Evolutionary conservation across 2,888 invertebrate genomes (phyloP).

Genomic region (Coelogynopora nodosa): DNA sequence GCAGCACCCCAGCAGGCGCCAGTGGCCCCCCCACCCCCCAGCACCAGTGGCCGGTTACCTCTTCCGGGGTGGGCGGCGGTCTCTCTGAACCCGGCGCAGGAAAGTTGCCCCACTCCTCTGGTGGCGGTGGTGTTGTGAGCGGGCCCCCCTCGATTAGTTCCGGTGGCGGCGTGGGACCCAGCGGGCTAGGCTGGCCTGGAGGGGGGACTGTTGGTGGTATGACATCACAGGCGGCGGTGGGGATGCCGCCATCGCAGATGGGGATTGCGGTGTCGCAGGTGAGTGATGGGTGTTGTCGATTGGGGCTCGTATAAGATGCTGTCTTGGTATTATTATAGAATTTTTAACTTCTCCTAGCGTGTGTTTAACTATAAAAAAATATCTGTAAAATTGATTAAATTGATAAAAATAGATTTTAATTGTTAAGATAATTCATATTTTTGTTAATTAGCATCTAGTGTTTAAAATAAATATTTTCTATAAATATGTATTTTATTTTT

Average conservation of each 20-base stretch:
- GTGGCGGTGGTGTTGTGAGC: not conserved
- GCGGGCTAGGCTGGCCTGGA: not conserved
- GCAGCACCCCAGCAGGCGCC: not conserved
- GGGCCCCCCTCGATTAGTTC: not conserved
- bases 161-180: not conserved
- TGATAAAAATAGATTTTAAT: too few species aligned
- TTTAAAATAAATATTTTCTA: too few species aligned
- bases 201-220: not conserved
- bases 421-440: too few species aligned
- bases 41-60: not conserved
- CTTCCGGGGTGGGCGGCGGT: not conserved
- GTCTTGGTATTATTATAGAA: too few species aligned
- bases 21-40: not conserved
- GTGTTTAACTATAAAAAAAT: too few species aligned
- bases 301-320: too few species aligned
- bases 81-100: not conserved
- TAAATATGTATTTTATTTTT: too few species aligned
- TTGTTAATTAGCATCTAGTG: too few species aligned
- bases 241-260: not conserved
- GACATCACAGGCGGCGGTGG: not conserved
- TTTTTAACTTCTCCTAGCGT: too few species aligned
- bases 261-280: not conserved
- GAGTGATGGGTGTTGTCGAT: too few species aligned
- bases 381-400: too few species aligned
- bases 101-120: not conserved